Conservation (phyloP, 37 sponge, comb jelly and placozoan genomes). For the Diacarnus erythraeanus region DNA sequence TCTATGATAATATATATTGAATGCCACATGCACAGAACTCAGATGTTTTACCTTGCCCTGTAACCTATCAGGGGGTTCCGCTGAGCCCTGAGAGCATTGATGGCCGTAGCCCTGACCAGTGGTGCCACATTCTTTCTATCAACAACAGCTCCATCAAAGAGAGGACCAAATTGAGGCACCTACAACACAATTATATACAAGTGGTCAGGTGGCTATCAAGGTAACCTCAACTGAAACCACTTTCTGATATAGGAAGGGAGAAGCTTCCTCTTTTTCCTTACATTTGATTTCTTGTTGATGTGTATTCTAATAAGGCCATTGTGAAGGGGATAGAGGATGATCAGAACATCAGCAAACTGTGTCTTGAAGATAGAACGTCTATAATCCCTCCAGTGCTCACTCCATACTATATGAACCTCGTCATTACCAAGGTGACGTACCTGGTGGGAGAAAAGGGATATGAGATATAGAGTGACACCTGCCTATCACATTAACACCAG, state of each 20-base stretch:
- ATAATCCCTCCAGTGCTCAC: constrained; percentile 96
- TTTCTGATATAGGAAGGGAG: no score
- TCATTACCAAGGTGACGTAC: constrained; percentile 96
- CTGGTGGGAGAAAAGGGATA: constrained; percentile 21
- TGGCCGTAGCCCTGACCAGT: constrained; percentile 92
- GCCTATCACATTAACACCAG: background rate
- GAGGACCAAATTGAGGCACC: constrained; percentile 91
- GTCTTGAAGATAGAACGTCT: constrained; percentile 87
- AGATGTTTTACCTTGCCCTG: constrained; percentile 52
- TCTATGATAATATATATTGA: constrained; percentile 13
- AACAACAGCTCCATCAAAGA: constrained; percentile 95
- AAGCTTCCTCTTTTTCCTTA: no score
- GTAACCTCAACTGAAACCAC: no score
- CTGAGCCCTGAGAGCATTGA: constrained; percentile 80
- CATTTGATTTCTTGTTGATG: constrained; percentile 65
- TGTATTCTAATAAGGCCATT: constrained; percentile 81
- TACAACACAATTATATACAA: no score
- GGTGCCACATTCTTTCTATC: constrained; percentile 58
- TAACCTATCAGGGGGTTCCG: constrained; percentile 45
- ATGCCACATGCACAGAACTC: background rate
- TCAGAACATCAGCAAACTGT: constrained; percentile 89
- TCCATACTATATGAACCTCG: constrained; percentile 96
- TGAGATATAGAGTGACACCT: constrained; percentile 1
- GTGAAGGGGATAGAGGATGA: constrained; percentile 90
- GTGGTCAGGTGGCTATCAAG: no score